A percentile compares a stretch with the other conserved stretches of the same genome.
phyloP scores from a whole-genome alignment of 2,888 invertebrate species.

The Platycheirus albimanus region DNA sequence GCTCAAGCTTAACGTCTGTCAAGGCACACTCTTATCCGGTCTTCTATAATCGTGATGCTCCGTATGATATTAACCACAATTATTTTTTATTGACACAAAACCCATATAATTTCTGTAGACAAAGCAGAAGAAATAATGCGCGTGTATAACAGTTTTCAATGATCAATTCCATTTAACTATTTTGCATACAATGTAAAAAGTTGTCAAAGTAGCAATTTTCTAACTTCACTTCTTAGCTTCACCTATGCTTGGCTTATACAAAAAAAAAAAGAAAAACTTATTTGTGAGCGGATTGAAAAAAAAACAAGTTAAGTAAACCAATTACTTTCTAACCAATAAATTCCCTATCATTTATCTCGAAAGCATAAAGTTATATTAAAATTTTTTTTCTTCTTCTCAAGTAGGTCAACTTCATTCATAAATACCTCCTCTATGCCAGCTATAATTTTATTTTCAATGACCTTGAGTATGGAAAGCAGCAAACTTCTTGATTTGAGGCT shows the following conservation, averaged over 20 bases:
- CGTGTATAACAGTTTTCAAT: too few species aligned
- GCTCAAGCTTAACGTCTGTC: too few species aligned
- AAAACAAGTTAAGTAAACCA: neutral
- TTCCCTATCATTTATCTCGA: conserved; percentile 27
- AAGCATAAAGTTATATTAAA: conserved; percentile 1
- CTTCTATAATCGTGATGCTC: too few species aligned
- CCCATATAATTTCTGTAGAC: too few species aligned
- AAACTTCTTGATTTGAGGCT: conserved; percentile 7
- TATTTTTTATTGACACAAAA: too few species aligned
- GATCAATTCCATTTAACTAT: too few species aligned
- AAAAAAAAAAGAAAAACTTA: neutral
- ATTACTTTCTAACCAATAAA: conserved; percentile 4
- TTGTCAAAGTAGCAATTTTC: too few species aligned
- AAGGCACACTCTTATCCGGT: too few species aligned
- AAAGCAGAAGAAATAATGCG: too few species aligned
- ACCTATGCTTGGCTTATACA: neutral
- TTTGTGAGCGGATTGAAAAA: conserved; percentile 2
- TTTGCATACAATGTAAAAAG: too few species aligned
- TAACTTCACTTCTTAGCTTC: too few species aligned
- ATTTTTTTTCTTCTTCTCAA: neutral
- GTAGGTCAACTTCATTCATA: conserved; percentile 33
- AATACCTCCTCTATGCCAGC: neutral
- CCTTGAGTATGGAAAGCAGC: conserved; percentile 57
- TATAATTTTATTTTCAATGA: conserved; percentile 36
- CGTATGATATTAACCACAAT: too few species aligned